phyloP scores from a whole-genome alignment of 2,797 vertebrate species.

The Pyrocephalus nanus region DNA sequence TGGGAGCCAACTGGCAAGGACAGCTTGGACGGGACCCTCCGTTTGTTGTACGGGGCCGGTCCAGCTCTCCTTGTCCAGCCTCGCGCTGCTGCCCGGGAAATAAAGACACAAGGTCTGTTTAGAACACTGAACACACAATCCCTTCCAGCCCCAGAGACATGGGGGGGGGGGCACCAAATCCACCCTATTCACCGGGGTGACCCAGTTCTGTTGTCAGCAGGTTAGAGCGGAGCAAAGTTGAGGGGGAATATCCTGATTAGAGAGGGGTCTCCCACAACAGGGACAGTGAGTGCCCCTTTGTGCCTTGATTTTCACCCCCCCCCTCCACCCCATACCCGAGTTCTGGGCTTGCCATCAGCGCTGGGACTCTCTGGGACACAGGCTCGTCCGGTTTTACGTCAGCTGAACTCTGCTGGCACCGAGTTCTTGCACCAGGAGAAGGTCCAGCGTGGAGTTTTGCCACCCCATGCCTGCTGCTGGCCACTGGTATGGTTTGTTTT shows the following conservation, averaged over 20 bases:
- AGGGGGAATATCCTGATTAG: slow-evolving; percentile 27
- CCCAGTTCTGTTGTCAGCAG: slow-evolving; percentile 17
- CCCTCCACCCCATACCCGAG: not conserved
- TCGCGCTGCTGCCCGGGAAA: not conserved
- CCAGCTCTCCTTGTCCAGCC: not conserved
- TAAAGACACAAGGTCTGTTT: slow-evolving; percentile 20
- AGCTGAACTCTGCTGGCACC: not conserved
- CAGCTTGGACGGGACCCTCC: not conserved
- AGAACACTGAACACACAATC: slow-evolving; percentile 27
- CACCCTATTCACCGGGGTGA: not conserved
- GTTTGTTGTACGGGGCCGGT: not conserved
- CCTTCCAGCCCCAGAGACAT: slow-evolving; percentile 36
- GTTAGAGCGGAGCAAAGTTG: slow-evolving; percentile 8
- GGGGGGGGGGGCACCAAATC: not conserved
- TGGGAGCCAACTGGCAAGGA: slow-evolving; percentile 49
- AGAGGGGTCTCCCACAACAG: not conserved
- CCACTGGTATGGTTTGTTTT: not conserved
- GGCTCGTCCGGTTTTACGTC: rapidly evolving
- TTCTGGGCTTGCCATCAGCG: not conserved
- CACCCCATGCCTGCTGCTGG: not conserved
- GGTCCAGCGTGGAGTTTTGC: rapidly evolving
- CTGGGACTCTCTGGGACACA: rapidly evolving
- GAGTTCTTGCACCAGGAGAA: not conserved
- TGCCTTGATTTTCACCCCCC: not conserved
- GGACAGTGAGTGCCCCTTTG: not conserved